Evolutionary conservation across 2,888 invertebrate species (phyloP), one percentile per base, ranked within the genome.

Genomic region (Eilema sororculum): DNA sequence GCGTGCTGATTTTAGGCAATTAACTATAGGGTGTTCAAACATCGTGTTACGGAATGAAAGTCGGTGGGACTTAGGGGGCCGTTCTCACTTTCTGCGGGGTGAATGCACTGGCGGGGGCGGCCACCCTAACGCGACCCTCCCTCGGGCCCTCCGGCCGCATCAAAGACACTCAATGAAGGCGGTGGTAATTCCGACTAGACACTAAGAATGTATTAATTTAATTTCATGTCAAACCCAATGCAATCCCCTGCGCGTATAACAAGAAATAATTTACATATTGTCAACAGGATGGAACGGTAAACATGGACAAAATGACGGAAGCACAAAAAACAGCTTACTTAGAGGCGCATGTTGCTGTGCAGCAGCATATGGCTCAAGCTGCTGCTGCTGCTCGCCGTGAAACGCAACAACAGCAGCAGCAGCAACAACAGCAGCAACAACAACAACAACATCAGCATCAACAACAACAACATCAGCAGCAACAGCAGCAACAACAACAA

Each of bases 291-390:
- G 96, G 96, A 78, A 96, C 96, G 75, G 96, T 96, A 78, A 97
- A 97, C 85, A 97, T 97, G 96, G 97, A 97, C 86, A 97, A 97
- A 90, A 97, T 97, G 97, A 97, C 96, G 81, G 97, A 96, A 91
- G 97, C 96, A 80, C 97, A 97, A 89, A 97, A 97, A 91, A 96
- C 97, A 76, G 97, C 97, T 68, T 97, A 97, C 87, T 93, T 97
- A 78, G 97, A 97, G 91, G 97, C 97, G 72, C 97, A 97, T 89
- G 97, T 97, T 88, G 97, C 97, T 73, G 97, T 97, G 68, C 97
- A 97, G 90, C 97, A 97, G 87, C 97, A 97, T 88, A 97, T 97
- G 97, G 97, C 97, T 58, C 97, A 97, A 86, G 97, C 97, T 74
- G 97, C 97, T 59, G 96, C 95, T 80, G 91, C 95, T 82, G 93